Evolutionary conservation across 2,797 vertebrate species (phyloP).

Genomic region (Thamnophis elegans): DNA sequence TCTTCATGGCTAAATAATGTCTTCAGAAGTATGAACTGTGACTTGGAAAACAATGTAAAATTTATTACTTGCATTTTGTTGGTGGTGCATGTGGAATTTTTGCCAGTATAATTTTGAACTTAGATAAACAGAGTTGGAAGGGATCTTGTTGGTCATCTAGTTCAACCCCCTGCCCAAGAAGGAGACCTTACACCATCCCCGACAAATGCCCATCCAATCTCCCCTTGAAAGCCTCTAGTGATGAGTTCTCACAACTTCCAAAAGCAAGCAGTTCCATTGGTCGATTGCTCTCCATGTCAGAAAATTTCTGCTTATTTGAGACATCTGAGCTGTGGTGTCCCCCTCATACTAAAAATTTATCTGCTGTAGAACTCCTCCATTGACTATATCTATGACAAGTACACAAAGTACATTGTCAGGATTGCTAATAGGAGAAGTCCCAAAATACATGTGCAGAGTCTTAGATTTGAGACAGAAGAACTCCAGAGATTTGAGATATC

Average conservation of each 20-base stretch:
- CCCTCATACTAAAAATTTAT: background rate
- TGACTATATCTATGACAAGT: background rate
- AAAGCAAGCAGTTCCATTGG: no score
- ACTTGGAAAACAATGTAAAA: background rate
- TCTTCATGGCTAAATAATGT: background rate
- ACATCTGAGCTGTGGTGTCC: background rate
- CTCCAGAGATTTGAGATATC: background rate
- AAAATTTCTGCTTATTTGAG: background rate
- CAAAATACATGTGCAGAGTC: background rate
- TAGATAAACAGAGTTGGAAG: no score
- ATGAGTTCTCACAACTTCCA: no score
- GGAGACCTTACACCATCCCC: no score
- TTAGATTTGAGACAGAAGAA: background rate
- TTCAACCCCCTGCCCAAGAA: no score
- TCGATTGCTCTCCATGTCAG: no score
- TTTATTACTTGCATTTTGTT: slow-evolving; percentile 1
- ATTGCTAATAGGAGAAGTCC: background rate
- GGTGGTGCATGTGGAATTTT: background rate
- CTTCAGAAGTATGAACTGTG: background rate
- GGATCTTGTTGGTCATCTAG: no score
- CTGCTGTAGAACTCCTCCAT: background rate
- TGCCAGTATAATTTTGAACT: background rate
- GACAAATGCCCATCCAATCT: no score
- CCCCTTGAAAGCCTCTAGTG: no score
- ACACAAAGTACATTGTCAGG: background rate